phyloP scores from a whole-genome alignment of 2,113 vertebrate species.

The Columba livia region DNA sequence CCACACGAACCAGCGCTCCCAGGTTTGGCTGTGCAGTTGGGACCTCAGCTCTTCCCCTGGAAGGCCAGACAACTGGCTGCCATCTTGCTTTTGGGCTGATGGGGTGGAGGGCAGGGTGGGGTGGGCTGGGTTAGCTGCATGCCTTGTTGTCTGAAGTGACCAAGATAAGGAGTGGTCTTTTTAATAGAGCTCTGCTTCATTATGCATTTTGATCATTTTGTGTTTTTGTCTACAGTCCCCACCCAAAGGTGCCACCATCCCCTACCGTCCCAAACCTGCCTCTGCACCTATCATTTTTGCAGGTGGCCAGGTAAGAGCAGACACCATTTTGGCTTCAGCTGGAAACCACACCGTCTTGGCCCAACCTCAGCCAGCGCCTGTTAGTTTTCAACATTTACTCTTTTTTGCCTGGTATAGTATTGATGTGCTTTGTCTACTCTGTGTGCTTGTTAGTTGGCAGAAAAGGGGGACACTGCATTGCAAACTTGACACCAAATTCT shows the following conservation, averaged over 20 bases:
- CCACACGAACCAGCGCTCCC: neutral
- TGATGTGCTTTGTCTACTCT: slow-evolving; percentile 26
- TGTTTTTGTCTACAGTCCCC: slow-evolving; percentile 83
- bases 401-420: slow-evolving; percentile 75
- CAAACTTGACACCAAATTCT: neutral
- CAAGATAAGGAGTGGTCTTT: neutral
- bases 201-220: slow-evolving; percentile 38
- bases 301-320: slow-evolving; percentile 82
- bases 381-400: slow-evolving; percentile 80
- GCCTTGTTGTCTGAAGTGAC: neutral
- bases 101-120: neutral
- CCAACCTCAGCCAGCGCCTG: slow-evolving; percentile 85
- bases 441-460: neutral
- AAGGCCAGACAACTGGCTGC: neutral
- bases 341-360: slow-evolving; percentile 87
- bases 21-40: accelerated
- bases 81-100: neutral
- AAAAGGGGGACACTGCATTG: slow-evolving; percentile 34
- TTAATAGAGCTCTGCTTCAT: neutral
- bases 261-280: slow-evolving; percentile 88
- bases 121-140: neutral
- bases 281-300: slow-evolving; percentile 82
- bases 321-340: slow-evolving; percentile 80
- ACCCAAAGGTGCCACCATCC: slow-evolving; percentile 92
- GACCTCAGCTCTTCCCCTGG: neutral